Evolutionary conservation across 2,888 invertebrate species (phyloP).

Genomic region (Meteorus colon): DNA sequence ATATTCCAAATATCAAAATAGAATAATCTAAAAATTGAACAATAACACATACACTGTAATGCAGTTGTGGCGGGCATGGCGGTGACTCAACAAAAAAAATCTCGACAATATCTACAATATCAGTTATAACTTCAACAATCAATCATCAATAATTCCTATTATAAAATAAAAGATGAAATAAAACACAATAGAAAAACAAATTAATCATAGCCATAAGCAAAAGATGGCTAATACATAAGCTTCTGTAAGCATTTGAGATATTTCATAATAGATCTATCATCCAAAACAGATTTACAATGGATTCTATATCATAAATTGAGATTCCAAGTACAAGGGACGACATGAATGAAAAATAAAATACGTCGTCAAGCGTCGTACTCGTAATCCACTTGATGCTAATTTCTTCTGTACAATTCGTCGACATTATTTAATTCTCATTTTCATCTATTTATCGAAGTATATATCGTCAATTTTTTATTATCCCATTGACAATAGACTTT

Average conservation of each 20-base stretch:
- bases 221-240: background rate
- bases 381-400: slow-evolving; percentile 6
- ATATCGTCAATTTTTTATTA: background rate
- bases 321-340: slow-evolving; percentile 35
- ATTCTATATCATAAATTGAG: background rate
- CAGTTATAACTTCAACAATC: background rate
- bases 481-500: background rate
- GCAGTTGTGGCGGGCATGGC: background rate
- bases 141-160: background rate
- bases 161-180: background rate
- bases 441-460: background rate
- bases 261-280: background rate
- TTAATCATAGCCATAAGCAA: background rate
- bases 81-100: background rate
- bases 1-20: background rate
- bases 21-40: background rate
- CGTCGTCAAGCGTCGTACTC: slow-evolving; percentile 28
- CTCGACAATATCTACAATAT: slow-evolving; percentile 8
- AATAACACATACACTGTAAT: background rate
- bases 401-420: background rate
- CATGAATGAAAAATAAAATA: background rate
- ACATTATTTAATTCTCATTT: slow-evolving; percentile 6
- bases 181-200: background rate
- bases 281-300: background rate
- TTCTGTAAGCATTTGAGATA: background rate